These are phyloP conservation scores for Oceanodroma tethys DNA, from an alignment of 2,113 vertebrate species.

Conservation along the genomic window DNA sequence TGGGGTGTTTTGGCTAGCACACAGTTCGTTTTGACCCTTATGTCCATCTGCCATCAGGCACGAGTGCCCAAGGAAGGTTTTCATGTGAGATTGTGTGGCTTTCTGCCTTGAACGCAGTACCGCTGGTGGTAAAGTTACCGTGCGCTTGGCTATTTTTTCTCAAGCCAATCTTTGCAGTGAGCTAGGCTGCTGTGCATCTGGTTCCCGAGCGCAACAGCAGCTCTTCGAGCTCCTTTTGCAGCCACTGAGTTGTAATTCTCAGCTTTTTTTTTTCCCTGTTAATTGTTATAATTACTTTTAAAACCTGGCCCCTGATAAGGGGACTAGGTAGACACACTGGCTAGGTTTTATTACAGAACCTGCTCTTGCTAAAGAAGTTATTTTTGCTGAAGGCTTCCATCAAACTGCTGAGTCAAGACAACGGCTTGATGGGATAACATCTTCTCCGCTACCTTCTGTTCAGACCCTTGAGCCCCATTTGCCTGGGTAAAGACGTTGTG, in stretches of 20 bases:
- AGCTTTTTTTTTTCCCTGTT: not conserved
- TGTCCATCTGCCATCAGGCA: not conserved
- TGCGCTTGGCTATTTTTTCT: not conserved
- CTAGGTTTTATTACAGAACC: slow-evolving; percentile 32
- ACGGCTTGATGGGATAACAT: slow-evolving; percentile 18
- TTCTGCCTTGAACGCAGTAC: not conserved
- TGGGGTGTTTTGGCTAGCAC: not conserved
- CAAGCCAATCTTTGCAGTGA: not conserved
- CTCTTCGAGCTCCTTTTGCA: not conserved
- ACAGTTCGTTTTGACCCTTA: not conserved
- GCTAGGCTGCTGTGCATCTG: not conserved
- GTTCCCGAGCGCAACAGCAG: not conserved
- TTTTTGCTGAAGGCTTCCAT: slow-evolving; percentile 26
- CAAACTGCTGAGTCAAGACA: slow-evolving; percentile 54
- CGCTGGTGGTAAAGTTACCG: rapidly evolving
- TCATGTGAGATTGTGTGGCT: rapidly evolving
- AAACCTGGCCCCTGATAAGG: not conserved
- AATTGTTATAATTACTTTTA: slow-evolving; percentile 14
- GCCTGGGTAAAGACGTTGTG: not conserved
- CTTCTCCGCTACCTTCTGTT: slow-evolving; percentile 45
- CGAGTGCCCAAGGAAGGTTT: not conserved
- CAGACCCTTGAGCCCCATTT: slow-evolving; percentile 55
- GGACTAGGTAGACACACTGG: not conserved
- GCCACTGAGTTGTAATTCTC: not conserved
- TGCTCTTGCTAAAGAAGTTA: not conserved